A percentile compares a stretch with the other conserved stretches of the same genome.
Evolutionary conservation across 2,888 invertebrate genomes (phyloP).

Genomic region (Sphaeridia pumilis): DNA sequence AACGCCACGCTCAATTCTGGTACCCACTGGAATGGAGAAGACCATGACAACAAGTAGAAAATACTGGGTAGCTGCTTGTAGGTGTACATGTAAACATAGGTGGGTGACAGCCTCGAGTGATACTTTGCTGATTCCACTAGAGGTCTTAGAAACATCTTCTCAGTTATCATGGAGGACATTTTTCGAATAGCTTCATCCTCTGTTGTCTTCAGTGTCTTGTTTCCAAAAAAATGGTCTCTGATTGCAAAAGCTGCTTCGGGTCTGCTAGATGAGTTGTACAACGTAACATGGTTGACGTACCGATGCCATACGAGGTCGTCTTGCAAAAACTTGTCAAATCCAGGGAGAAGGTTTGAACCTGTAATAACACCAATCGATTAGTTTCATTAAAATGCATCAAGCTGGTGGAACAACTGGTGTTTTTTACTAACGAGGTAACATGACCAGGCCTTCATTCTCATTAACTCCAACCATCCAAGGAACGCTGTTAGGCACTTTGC

Average conservation of each 20-base stretch:
- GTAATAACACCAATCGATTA: neutral
- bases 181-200: neutral
- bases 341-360: neutral
- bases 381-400: no score
- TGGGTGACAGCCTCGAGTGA: neutral
- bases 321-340: neutral
- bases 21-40: neutral
- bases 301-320: neutral
- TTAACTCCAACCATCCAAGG: conserved; percentile 1
- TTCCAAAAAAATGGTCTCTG: neutral
- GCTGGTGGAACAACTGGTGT: neutral
- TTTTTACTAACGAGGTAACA: neutral
- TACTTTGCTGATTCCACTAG: conserved; percentile 1
- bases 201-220: neutral
- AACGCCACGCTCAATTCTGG: neutral
- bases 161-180: neutral
- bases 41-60: neutral
- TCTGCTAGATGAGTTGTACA: neutral
- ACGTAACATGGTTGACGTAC: neutral
- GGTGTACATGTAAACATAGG: neutral
- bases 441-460: neutral
- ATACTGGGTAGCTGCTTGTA: neutral
- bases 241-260: neutral
- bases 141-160: neutral
- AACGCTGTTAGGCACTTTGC: neutral